A percentile compares a stretch with the other conserved stretches of the same genome.
These are phyloP conservation scores for Crossocerus cetratus DNA, from an alignment of 2,888 invertebrate species.

Conservation along the genomic window DNA sequence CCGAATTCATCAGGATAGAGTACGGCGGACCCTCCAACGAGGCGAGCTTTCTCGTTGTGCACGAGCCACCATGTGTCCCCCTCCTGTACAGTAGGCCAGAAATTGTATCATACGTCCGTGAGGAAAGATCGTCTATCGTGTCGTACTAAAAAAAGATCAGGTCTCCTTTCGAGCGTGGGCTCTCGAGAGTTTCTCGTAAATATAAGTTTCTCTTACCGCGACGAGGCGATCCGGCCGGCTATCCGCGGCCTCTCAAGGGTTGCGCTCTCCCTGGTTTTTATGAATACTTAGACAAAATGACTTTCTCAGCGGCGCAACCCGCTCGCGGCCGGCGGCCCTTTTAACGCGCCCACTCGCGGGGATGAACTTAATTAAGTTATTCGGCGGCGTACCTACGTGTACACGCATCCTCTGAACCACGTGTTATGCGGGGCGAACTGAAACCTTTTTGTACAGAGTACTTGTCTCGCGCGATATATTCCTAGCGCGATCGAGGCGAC, in stretches of 20 bases:
- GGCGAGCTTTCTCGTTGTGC: too few species aligned
- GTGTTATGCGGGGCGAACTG: neutral
- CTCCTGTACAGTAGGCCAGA: neutral
- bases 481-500: slow-evolving; percentile 27
- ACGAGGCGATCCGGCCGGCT: neutral
- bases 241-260: neutral
- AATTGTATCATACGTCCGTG: slow-evolving; percentile 3
- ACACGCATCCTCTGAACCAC: neutral
- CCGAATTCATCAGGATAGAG: too few species aligned
- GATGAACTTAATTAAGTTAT: neutral
- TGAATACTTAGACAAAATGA: neutral
- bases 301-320: neutral
- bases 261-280: neutral
- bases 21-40: too few species aligned
- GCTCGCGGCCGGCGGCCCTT: neutral
- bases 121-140: neutral
- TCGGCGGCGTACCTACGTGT: neutral
- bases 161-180: neutral
- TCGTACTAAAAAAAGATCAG: neutral
- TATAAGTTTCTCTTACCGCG: too few species aligned
- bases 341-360: neutral
- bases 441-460: slow-evolving; percentile 20
- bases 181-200: neutral
- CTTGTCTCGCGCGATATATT: slow-evolving; percentile 16
- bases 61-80: neutral